A percentile compares a stretch with the other conserved stretches of the same genome.
Conservation (phyloP, 2,797 vertebrate species). For the Pipistrellus kuhlii region DNA sequence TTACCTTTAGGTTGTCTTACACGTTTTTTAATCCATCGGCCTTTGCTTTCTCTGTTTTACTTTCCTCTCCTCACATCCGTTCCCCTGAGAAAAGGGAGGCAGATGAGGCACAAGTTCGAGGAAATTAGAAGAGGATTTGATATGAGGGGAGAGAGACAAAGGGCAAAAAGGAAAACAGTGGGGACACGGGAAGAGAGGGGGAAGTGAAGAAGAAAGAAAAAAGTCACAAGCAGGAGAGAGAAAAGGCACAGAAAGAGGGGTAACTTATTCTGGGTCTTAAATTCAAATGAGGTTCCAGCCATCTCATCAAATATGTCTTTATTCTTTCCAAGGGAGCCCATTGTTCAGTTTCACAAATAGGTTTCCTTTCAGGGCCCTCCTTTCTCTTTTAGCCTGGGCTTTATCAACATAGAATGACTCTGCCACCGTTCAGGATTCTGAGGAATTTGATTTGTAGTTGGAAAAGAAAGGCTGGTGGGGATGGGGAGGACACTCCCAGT, state of each 20-base stretch:
- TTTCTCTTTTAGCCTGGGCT: slow-evolving; percentile 27
- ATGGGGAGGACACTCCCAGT: not conserved
- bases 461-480: not conserved
- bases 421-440: slow-evolving; percentile 55
- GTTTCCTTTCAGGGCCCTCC: not conserved
- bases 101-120: slow-evolving; percentile 47
- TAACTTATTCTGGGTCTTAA: slow-evolving; percentile 63
- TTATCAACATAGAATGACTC: slow-evolving; percentile 48
- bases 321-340: not conserved
- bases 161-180: not conserved
- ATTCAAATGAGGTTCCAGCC: slow-evolving; percentile 29
- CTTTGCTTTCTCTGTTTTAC: slow-evolving; percentile 63
- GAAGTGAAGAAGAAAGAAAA: not conserved
- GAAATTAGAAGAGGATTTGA: slow-evolving; percentile 41
- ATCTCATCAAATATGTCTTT: slow-evolving; percentile 1
- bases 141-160: not conserved
- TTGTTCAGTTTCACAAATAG: slow-evolving; percentile 35
- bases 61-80: slow-evolving; percentile 49
- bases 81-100: slow-evolving; percentile 76
- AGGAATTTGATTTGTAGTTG: slow-evolving; percentile 58
- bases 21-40: slow-evolving; percentile 45
- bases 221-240: slow-evolving; percentile 10
- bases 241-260: slow-evolving; percentile 49
- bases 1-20: slow-evolving; percentile 69
- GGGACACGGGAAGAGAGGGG: not conserved